Base-by-base conservation (phyloP, 2,888 invertebrate genomes). In the Mechanitis mazaeus region DNA sequence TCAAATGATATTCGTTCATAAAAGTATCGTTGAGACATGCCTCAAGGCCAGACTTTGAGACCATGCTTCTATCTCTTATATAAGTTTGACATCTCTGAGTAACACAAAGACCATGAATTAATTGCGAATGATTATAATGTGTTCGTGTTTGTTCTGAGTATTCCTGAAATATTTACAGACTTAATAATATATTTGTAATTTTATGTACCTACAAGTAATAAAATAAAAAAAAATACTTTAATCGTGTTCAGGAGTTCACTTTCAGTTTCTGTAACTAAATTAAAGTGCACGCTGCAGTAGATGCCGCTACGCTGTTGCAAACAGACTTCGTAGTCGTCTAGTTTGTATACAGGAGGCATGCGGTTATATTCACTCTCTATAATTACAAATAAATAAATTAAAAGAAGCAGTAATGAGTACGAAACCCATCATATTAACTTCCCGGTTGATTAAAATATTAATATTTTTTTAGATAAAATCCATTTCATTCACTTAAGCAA, bases 41-140 rank as follows among this genome's bases (percentile, higher is more conserved):
- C 70, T 78, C 81, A 74, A 87, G 79, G 76, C 67, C 66, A 6
- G 47, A 33, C 11, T 59, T 64, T 71, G 79, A 71, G 72, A 71
- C 77, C 65, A 47, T 56, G 53, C 71, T 61, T 59, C 56, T 62
- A 59, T 70, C 67, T 58, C 58, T 45, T 61, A 59, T 60, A 38
- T 55, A 54, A 50, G 56, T 61, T 65, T 75, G 77, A 66, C 86
- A 87, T 3, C 77, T 77, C 7, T 63, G 70, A 5, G 77, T 78
- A 0, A 84, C 78, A 65, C 86, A 86, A 0, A 87, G 68, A 2
- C 84, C 86, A 69, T 85, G 71, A 59, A 84, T 83, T 68, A 87
- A 75, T 74, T 81, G 76, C 33, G 84, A 78, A 65, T 86, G 83
- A 63, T 87, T 84, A 69, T 75, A 87, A 69, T 87, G 86, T 67